A percentile compares a stretch with the other conserved stretches of the same genome.
Conservation (phyloP, 2,888 invertebrate genomes). For the Trichogramma evanescens region DNA sequence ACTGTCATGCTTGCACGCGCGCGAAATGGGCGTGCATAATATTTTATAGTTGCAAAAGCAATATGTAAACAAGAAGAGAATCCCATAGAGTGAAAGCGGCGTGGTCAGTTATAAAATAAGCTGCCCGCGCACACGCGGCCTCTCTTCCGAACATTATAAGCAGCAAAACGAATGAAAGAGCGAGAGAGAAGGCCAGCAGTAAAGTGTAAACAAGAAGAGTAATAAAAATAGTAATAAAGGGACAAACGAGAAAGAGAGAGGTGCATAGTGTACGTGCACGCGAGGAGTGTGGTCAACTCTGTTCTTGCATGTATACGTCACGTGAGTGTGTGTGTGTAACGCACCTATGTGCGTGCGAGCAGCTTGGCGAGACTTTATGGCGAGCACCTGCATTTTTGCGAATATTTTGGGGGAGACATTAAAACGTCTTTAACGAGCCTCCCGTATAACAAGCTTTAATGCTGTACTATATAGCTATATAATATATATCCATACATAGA, state of each 20-base stretch:
- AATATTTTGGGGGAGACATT: constrained; percentile 42
- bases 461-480: no score
- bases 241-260: not conserved
- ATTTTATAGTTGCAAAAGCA: no score
- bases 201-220: constrained; percentile 21
- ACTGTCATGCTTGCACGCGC: no score
- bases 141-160: no score
- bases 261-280: constrained; percentile 3
- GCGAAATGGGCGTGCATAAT: no score
- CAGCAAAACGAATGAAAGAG: not conserved
- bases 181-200: constrained; percentile 13
- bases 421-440: constrained; percentile 42
- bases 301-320: constrained; percentile 16
- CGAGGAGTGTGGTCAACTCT: constrained; percentile 25
- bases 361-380: constrained; percentile 22
- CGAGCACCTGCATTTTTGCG: constrained; percentile 45
- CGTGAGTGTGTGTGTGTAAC: not conserved
- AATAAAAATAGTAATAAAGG: constrained; percentile 23
- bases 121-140: no score
- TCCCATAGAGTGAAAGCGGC: no score
- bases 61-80: no score
- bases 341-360: no score
- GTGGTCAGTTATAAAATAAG: constrained; percentile 10
- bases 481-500: no score
- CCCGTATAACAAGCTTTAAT: constrained; percentile 32